phyloP scores from a whole-genome alignment of 1,140 invertebrate species.

The Psilanteris sp. region DNA sequence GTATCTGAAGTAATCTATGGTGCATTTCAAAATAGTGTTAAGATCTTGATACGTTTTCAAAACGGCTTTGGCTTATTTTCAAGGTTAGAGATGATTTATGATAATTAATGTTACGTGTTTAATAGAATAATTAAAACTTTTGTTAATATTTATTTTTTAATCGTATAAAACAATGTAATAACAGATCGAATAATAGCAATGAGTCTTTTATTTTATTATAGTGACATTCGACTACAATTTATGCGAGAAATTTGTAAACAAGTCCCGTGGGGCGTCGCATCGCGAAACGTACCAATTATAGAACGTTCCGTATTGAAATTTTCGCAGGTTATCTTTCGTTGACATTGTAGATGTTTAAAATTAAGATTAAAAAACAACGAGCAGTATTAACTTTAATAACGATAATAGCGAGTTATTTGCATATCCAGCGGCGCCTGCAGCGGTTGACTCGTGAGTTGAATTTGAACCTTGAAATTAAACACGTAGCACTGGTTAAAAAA shows the following conservation, averaged over 20 bases:
- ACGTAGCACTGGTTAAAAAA: conserved; percentile 49
- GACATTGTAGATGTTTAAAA: conserved; percentile 35
- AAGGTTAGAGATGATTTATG: conserved; percentile 59
- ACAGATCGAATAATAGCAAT: too few relatives aligned
- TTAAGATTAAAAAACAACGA: conserved; percentile 6
- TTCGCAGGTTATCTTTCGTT: conserved; percentile 29
- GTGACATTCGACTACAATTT: conserved; percentile 5
- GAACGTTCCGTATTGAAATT: conserved; percentile 15
- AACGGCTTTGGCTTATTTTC: conserved; percentile 71
- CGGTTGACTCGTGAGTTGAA: conserved; percentile 26
- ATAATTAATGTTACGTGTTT: conserved; percentile 61
- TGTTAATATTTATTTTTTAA: conserved; percentile 34
- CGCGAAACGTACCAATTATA: conserved; percentile 27
- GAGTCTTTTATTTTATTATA: too few relatives aligned
- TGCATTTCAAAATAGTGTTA: conserved; percentile 71
- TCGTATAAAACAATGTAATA: conserved; percentile 6
- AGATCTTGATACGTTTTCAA: conserved; percentile 47
- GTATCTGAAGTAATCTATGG: too few relatives aligned
- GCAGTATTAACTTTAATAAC: conserved; percentile 56
- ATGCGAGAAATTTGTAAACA: conserved; percentile 12
- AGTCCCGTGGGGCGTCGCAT: conserved; percentile 16
- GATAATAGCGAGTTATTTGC: conserved; percentile 36
- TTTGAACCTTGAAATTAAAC: conserved; percentile 48
- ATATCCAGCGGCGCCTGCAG: conserved; percentile 37
- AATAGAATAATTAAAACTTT: conserved; percentile 24